phyloP scores from a whole-genome alignment of 2,113 vertebrate genomes.

The Podilymbus podiceps region DNA sequence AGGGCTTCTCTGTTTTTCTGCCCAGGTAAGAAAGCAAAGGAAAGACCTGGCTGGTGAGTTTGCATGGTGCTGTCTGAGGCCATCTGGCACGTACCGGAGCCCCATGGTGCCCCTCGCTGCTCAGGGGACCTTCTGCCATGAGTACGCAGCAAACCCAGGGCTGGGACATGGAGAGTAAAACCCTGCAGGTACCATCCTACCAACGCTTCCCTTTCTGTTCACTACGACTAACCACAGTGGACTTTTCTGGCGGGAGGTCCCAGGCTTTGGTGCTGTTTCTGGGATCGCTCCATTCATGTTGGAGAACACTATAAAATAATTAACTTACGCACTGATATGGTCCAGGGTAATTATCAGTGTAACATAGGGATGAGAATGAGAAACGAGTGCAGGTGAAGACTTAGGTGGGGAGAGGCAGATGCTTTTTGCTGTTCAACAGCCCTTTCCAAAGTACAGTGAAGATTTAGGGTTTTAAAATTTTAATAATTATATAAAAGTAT shows the following conservation, averaged over 20 bases:
- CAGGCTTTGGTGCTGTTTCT: neutral
- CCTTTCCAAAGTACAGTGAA: neutral
- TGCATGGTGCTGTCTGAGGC: neutral
- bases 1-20: neutral
- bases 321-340: neutral
- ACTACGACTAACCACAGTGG: accelerated
- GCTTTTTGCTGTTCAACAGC: neutral
- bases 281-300: neutral
- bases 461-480: neutral
- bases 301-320: neutral
- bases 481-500: neutral
- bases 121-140: neutral
- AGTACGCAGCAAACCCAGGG: neutral
- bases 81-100: neutral
- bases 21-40: neutral
- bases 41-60: neutral
- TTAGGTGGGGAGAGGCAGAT: neutral
- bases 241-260: neutral
- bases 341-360: neutral
- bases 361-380: neutral
- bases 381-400: neutral
- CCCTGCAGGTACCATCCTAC: neutral
- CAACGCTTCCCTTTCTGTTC: neutral
- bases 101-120: neutral
- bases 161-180: neutral